Evolutionary conservation across 2,888 invertebrate genomes (phyloP).

Genomic region (Steromphala cineraria): DNA sequence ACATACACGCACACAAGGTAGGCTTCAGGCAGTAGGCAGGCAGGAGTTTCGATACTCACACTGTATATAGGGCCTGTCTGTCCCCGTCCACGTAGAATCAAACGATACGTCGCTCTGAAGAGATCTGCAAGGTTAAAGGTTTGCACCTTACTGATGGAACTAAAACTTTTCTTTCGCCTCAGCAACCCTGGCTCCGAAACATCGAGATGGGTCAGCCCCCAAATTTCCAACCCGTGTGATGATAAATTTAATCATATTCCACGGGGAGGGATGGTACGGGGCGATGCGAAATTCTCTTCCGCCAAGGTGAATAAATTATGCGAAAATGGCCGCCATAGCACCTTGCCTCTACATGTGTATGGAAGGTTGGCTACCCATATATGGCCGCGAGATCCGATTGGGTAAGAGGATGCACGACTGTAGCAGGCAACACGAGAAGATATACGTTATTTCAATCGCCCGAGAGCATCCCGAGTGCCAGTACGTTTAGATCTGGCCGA

Average conservation of each 20-base stretch:
- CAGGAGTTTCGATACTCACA: neutral
- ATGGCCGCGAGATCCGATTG: conserved; percentile 51
- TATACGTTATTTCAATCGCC: neutral
- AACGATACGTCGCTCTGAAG: conserved; percentile 11
- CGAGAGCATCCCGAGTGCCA: neutral
- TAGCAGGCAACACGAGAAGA: neutral
- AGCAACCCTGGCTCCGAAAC: conserved; percentile 18
- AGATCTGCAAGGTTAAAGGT: conserved; percentile 10
- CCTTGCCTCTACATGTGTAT: conserved; percentile 9
- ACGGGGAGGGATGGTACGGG: conserved; percentile 36
- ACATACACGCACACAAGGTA: conserved; percentile 18
- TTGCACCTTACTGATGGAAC: conserved; percentile 5
- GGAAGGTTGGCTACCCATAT: conserved; percentile 52
- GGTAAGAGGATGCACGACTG: conserved; percentile 18
- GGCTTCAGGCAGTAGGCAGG: neutral
- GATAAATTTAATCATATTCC: conserved; percentile 39
- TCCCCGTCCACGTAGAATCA: conserved; percentile 13
- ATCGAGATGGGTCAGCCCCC: conserved; percentile 13
- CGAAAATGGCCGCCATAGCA: conserved; percentile 56
- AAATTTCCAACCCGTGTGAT: conserved; percentile 20
- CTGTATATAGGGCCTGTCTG: neutral
- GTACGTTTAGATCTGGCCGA: neutral
- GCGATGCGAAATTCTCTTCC: conserved; percentile 47
- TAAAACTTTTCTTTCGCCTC: conserved; percentile 8
- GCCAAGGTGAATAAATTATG: conserved; percentile 68